Base-by-base conservation (phyloP, 2,888 invertebrate species). In the Listrodromus nycthemerus region DNA sequence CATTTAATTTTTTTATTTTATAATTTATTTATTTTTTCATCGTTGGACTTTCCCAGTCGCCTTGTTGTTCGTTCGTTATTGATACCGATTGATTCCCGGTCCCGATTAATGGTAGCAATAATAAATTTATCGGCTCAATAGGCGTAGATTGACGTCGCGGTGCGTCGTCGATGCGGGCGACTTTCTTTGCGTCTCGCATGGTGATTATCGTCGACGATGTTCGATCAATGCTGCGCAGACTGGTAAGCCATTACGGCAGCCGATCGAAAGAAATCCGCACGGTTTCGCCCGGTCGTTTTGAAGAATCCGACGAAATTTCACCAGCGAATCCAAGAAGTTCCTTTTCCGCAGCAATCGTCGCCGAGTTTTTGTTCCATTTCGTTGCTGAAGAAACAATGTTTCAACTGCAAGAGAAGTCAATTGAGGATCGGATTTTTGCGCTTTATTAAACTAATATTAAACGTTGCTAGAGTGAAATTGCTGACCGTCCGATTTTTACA, bases 121-220 rank as follows among this genome's bases (percentile, higher is more conserved):
- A 78, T 84, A 84, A 78, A 84, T 84, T 84, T 77, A 81, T 84
- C 74, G 55, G 10, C 73, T 84, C 80, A 81, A 84, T 81, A 81
- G 78, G 58, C 69, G 13, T 70, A 65, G 74, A 84, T 84, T 84
- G 80, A 77, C 19, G 55, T n/a, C 24, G 58, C 19, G 21, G 33
- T 27, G 33, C 45, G 48, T 19, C 27, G 58, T 7, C 19, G 61
- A 24, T 30, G 37, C 48, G 8, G 50, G 50, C 58, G 66, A 21
- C 24, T 55, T 55, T 55, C 24, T 55, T 21, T 13, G 24, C 24
- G 24, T 24, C 21, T 24, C 55, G 21, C 21, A 13, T 13, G 24
- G 3, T 8, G 8, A 55, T 21, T 24, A 13, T 5, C n/a, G 13
- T 21, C 55, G 21, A 55, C 55, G 55, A 21, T 13, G 24, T 1